Evolutionary conservation across 2,113 vertebrate species (phyloP), one percentile per base, ranked within the genome.

Genomic region (Mystacornis crossleyi): DNA sequence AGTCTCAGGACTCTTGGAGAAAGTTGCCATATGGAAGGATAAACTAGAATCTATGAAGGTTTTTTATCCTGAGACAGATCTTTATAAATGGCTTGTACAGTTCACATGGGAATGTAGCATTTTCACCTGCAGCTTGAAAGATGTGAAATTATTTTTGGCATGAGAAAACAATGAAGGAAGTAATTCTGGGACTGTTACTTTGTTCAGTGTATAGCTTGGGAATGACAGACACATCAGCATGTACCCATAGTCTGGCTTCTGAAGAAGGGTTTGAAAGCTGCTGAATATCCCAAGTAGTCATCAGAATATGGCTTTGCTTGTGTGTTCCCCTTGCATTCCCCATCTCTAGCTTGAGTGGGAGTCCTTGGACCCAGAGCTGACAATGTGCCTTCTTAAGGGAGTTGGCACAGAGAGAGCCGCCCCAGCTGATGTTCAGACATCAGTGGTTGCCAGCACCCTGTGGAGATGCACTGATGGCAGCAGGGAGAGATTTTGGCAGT

Each of bases 51-150:
- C 70, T 67, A 6, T 51, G 55, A 34, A 55, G 54, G 77, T 17
- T 47, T 96, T 86, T 93, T 72, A 29, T 83, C 7, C 40, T 6
- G 7, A 90, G 61, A 53, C 18, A 58, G 42, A 43, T 86, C 74
- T 96, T 82, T 78, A 43, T 93, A 93, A 93, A 89, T 74, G 69
- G 42, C 28, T 93, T 55, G 19, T 72, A 31, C 34, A 87, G 94
- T 78, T 88, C 51, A 78, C 40, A 6, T 77, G 77, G 78, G 78
- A 83, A 54, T 73, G 54, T 51, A 82, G 40, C 47, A 24, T 91
- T 91, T 91, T 95, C 66, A 92, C 81, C 93, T 96, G 75, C 78
- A 90, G 28, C 43, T 81, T 87, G 67, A 91, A 86, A 90, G 66
- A 70, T 91, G 90, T 88, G 88, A 84, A 94, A 84, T 83, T 94